Evolutionary conservation across 2,797 vertebrate species (phyloP).

Genomic region (Chanos chanos): DNA sequence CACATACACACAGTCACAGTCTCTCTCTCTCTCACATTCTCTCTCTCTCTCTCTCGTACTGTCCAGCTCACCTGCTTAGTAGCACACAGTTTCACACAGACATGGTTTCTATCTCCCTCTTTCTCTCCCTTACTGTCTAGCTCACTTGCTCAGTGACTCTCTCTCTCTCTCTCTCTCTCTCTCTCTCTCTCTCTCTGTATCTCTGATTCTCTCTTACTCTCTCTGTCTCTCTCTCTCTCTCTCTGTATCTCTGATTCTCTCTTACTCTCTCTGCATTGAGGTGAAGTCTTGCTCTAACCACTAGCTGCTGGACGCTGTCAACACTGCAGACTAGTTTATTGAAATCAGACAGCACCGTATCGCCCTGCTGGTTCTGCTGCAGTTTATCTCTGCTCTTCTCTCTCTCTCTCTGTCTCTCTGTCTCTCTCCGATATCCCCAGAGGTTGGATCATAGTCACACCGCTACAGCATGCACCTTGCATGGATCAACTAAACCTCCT

Average conservation of each 20-base stretch:
- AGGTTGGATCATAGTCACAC: slow-evolving; percentile 12
- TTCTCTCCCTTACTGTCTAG: neutral
- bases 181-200: neutral
- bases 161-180: neutral
- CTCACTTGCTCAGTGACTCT: neutral
- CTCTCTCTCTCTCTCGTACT: neutral
- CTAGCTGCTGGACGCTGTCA: neutral
- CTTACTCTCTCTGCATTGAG: neutral
- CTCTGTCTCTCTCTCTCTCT: no score
- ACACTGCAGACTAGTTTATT: slow-evolving; percentile 19
- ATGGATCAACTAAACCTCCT: no score
- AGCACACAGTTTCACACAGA: neutral
- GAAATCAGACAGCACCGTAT: slow-evolving; percentile 7
- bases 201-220: slow-evolving; percentile 3
- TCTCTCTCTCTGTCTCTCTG: slow-evolving; percentile 1
- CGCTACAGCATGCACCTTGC: neutral
- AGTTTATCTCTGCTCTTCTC: slow-evolving; percentile 11
- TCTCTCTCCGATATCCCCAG: slow-evolving; percentile 12
- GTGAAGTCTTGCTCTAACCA: neutral
- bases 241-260: no score
- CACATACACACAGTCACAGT: no score
- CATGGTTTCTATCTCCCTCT: neutral
- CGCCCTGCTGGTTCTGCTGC: neutral
- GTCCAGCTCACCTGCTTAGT: neutral
- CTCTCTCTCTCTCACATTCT: neutral